A percentile compares a stretch with the other conserved stretches of the same genome.
These are phyloP conservation scores for Aurelia sp. DNA, from an alignment of 30 jellyfish, hydroid and myxozoan genomes.

Conservation along the genomic window DNA sequence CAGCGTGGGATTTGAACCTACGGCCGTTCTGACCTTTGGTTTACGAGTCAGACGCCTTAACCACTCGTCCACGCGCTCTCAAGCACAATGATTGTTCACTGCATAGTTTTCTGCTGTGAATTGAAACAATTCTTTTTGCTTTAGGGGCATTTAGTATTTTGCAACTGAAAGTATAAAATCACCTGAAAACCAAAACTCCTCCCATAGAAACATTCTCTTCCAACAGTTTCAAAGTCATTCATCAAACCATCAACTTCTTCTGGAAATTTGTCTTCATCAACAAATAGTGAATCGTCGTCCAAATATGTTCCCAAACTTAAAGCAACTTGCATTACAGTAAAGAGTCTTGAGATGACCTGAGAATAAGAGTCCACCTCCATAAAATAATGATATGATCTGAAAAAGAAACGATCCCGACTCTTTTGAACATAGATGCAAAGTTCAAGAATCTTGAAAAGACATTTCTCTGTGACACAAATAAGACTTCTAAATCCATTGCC, in stretches of 20 bases:
- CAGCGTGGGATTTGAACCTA: too few relatives aligned
- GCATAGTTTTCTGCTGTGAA: too few relatives aligned
- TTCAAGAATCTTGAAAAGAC: conserved; percentile 74
- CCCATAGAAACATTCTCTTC: conserved; percentile 95
- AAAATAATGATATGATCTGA: conserved; percentile 81
- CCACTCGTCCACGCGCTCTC: too few relatives aligned
- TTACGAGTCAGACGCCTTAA: too few relatives aligned
- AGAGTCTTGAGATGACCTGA: conserved; percentile 75
- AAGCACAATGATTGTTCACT: too few relatives aligned
- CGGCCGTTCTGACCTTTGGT: too few relatives aligned
- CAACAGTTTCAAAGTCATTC: conserved; percentile 88
- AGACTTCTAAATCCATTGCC: conserved; percentile 96
- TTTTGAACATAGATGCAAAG: conserved; percentile 54
- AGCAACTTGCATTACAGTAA: conserved; percentile 83
- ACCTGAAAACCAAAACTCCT: conserved; percentile 98
- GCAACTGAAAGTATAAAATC: neutral
- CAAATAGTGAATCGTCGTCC: conserved; percentile 75
- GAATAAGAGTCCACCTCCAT: conserved; percentile 94
- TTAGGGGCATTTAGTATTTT: neutral
- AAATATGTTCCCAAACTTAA: conserved; percentile 67
- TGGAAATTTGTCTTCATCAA: conserved; percentile 69
- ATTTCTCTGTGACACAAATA: conserved; percentile 69
- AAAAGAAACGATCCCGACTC: conserved; percentile 79
- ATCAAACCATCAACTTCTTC: conserved; percentile 73
- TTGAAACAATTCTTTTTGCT: neutral